These are phyloP conservation scores for Odontomyia ornata DNA, from an alignment of 2,888 invertebrate genomes.

Conservation along the genomic window DNA sequence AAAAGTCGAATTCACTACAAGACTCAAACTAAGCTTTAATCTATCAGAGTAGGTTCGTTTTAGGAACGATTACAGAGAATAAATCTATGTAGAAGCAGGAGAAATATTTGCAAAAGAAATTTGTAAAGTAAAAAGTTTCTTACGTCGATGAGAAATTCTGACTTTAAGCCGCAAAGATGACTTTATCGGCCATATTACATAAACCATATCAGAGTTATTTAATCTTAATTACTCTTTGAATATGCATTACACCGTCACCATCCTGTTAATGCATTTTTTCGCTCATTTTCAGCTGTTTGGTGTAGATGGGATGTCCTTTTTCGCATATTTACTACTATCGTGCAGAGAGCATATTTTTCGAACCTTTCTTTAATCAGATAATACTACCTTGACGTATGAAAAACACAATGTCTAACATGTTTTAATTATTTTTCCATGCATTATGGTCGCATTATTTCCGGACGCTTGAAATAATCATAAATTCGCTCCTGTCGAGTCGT, in stretches of 20 bases:
- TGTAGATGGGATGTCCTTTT: conserved; percentile 6
- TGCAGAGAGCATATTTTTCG: conserved; percentile 20
- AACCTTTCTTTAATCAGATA: conserved; percentile 45
- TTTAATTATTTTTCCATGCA: conserved; percentile 49
- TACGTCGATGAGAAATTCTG: conserved; percentile 8
- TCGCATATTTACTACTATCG: neutral
- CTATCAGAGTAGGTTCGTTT: too few species aligned
- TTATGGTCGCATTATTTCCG: conserved; percentile 18
- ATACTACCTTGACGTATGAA: conserved; percentile 46
- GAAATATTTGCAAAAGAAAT: too few species aligned
- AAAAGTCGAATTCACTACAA: too few species aligned
- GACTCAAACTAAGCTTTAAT: too few species aligned
- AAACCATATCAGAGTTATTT: conserved; percentile 4
- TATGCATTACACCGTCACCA: conserved; percentile 28
- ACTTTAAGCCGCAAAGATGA: conserved; percentile 31
- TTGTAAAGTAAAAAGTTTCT: too few species aligned
- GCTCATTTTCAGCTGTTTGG: neutral
- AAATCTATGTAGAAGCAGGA: too few species aligned
- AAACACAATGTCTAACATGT: conserved; percentile 51
- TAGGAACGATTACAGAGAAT: too few species aligned
- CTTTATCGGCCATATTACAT: conserved; percentile 29
- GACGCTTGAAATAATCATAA: conserved; percentile 1
- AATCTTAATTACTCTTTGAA: conserved; percentile 35
- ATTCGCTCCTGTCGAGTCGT: neutral
- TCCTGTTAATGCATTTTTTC: conserved; percentile 12